A percentile compares a stretch with the other conserved stretches of the same genome.
phyloP scores from a whole-genome alignment of 2,797 vertebrate species.

The Psittacula derbiana region DNA sequence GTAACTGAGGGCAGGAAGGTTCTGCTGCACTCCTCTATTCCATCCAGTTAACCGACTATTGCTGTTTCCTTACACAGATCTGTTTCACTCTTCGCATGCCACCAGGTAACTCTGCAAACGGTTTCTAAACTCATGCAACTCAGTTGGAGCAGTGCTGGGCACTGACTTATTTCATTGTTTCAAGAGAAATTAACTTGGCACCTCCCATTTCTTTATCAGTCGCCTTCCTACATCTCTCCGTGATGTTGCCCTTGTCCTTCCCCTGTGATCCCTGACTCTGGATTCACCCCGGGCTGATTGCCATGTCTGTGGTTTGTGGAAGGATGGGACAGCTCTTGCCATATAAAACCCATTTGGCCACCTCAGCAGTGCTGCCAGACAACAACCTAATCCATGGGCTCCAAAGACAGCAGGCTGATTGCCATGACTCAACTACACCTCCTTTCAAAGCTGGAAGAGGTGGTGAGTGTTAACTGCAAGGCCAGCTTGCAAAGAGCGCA shows the following conservation, averaged over 20 bases:
- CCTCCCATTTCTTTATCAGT: neutral
- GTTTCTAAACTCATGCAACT: neutral
- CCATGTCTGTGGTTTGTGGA: neutral
- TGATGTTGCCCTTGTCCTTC: neutral
- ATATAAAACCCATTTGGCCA: neutral
- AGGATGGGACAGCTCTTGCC: neutral
- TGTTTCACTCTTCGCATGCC: neutral
- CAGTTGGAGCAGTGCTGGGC: neutral
- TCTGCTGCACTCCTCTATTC: neutral
- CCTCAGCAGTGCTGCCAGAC: neutral
- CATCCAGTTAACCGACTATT: neutral
- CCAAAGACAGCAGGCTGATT: neutral
- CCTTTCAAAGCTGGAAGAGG: neutral
- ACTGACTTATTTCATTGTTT: neutral
- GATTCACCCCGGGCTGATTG: neutral
- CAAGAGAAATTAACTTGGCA: neutral
- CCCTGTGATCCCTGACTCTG: rapidly evolving
- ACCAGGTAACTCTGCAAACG: neutral
- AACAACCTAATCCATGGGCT: neutral
- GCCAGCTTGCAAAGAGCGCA: neutral
- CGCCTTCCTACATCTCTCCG: neutral
- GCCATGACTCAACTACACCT: neutral
- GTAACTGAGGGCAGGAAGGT: neutral
- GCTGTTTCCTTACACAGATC: neutral
- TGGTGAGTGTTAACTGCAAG: neutral